Percentiles rank a stretch among this genome's conserved stretches.
Evolutionary conservation across 2,797 vertebrate genomes (phyloP).

Genomic region (Tokudaia tokunoshimensis): DNA sequence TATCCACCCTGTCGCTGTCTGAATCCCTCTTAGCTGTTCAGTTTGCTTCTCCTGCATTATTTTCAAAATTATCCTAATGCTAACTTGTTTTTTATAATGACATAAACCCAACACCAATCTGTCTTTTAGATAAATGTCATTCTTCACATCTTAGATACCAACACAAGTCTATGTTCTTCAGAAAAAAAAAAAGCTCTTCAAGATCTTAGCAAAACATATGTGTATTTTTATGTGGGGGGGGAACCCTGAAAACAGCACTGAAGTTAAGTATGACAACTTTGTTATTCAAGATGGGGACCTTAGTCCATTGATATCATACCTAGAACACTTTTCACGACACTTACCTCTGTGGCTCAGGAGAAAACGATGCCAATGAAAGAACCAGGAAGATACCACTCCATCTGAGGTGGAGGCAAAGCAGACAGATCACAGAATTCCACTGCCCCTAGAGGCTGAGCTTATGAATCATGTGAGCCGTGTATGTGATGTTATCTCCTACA

Average conservation of each 20-base stretch:
- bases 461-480: background rate
- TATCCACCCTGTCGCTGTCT: background rate
- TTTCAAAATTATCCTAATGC: background rate
- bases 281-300: background rate
- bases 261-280: background rate
- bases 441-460: background rate
- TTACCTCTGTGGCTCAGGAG: constrained; percentile 7
- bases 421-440: background rate
- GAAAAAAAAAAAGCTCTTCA: background rate
- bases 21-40: background rate
- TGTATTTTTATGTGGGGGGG: background rate
- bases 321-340: background rate
- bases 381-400: background rate
- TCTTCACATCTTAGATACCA: background rate
- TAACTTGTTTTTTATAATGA: background rate
- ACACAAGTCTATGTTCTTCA: background rate
- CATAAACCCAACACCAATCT: background rate
- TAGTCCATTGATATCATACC: background rate
- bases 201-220: background rate
- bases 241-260: background rate
- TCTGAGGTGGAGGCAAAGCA: background rate
- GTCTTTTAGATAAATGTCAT: background rate
- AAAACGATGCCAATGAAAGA: background rate
- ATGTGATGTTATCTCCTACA: background rate
- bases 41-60: background rate